A percentile compares a stretch with the other conserved stretches of the same genome.
Conservation (phyloP, 2,888 invertebrate species). For the Agrilus cyanescens region DNA sequence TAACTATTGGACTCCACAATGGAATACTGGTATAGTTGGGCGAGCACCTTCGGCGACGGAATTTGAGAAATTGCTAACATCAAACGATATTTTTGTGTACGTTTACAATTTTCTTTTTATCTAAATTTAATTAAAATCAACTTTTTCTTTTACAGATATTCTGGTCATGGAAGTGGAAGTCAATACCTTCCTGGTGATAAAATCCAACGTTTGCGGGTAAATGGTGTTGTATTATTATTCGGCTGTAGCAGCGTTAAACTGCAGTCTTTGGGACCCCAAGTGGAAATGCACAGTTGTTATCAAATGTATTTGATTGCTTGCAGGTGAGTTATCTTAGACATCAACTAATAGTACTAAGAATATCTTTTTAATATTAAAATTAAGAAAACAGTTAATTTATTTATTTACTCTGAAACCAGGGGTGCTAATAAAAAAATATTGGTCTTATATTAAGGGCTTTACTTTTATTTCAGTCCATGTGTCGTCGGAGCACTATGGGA, state of each 20-base stretch:
- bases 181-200: constrained; percentile 44
- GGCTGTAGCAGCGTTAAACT: constrained; percentile 48
- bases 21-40: constrained; percentile 34
- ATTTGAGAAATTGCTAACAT: constrained; percentile 38
- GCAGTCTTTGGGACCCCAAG: constrained; percentile 34
- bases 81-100: constrained; percentile 48
- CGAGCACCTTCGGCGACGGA: constrained; percentile 41
- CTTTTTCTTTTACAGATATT: constrained; percentile 40
- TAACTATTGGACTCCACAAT: constrained; percentile 38
- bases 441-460: background rate
- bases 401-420: too few relatives aligned
- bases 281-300: constrained; percentile 36
- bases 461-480: constrained; percentile 32
- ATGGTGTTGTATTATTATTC: constrained; percentile 50
- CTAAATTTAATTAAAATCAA: constrained; percentile 1
- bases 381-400: too few relatives aligned
- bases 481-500: constrained; percentile 41
- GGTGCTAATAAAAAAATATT: background rate
- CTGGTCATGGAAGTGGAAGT: constrained; percentile 57
- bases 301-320: constrained; percentile 37
- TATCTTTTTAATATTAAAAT: too few relatives aligned
- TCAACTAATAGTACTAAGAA: background rate
- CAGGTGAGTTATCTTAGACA: constrained; percentile 22
- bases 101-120: constrained; percentile 18
- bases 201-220: constrained; percentile 42